phyloP scores from a whole-genome alignment of 2,113 vertebrate genomes.

The Ceyx margarethae region DNA sequence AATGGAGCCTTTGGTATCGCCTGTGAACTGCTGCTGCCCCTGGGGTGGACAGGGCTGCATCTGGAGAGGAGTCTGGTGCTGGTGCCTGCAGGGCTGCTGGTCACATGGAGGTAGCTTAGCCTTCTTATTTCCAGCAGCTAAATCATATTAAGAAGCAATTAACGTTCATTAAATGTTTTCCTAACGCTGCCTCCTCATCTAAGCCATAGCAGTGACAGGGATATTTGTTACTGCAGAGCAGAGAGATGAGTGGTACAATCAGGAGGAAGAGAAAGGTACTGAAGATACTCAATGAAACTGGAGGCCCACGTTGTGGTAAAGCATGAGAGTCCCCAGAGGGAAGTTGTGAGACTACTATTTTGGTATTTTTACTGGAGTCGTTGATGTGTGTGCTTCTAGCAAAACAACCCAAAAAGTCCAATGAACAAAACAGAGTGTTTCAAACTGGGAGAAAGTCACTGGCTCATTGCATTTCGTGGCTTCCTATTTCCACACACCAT shows the following conservation, averaged over 20 bases:
- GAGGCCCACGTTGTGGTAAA: background rate
- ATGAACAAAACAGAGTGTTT: background rate
- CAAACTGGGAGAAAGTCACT: background rate
- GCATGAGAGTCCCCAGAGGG: background rate
- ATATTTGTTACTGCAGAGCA: slow-evolving; percentile 20
- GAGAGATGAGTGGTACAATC: background rate
- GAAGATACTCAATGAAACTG: background rate
- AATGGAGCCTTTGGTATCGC: background rate
- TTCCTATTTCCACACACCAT: background rate
- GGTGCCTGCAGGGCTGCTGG: background rate
- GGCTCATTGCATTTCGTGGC: background rate
- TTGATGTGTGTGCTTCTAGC: background rate
- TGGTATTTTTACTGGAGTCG: background rate
- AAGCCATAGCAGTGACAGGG: slow-evolving; percentile 13
- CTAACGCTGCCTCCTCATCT: slow-evolving; percentile 32
- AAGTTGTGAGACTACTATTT: background rate
- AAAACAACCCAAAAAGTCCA: background rate
- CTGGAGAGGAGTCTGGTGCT: background rate
- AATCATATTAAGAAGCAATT: slow-evolving; percentile 62
- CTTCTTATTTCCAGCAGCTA: slow-evolving; percentile 33
- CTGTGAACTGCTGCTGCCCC: background rate
- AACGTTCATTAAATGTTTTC: slow-evolving; percentile 52
- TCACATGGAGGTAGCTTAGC: slow-evolving; percentile 13
- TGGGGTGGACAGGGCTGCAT: background rate
- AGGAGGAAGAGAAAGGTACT: background rate